Conservation (phyloP, 2,888 invertebrate genomes). For the Galerucella calmariensis region DNA sequence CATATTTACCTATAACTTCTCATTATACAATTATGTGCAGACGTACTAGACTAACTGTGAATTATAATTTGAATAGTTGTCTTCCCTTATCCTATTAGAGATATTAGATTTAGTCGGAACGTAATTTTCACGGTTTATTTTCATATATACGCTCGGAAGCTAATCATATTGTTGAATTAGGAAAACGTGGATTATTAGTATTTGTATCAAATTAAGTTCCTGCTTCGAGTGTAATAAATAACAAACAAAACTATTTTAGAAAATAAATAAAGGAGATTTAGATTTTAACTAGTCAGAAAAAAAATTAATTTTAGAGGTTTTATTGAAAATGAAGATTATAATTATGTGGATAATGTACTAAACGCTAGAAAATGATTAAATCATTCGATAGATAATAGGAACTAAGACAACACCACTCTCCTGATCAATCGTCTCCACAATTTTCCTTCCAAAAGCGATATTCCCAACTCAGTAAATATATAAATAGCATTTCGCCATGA, state of each 20-base stretch:
- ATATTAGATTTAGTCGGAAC: conserved; percentile 1
- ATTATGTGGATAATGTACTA: no score
- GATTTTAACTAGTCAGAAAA: no score
- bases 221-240: background rate
- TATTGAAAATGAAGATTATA: no score
- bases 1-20: background rate
- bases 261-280: no score
- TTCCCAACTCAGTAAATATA: no score
- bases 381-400: no score
- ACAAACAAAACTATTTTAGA: background rate
- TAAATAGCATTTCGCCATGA: no score
- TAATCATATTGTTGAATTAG: background rate
- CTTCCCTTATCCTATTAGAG: conserved; percentile 10
- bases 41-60: conserved; percentile 5
- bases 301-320: no score
- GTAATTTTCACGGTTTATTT: background rate
- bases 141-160: background rate
- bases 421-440: no score
- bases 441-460: no score
- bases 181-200: background rate
- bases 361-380: no score
- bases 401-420: no score
- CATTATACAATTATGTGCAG: background rate
- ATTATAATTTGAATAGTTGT: conserved; percentile 5
- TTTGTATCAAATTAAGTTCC: background rate